Percentiles rank a stretch among this genome's conserved stretches.
Evolutionary conservation across 1,140 invertebrate species (phyloP).

Genomic region (Atta colombica): DNA sequence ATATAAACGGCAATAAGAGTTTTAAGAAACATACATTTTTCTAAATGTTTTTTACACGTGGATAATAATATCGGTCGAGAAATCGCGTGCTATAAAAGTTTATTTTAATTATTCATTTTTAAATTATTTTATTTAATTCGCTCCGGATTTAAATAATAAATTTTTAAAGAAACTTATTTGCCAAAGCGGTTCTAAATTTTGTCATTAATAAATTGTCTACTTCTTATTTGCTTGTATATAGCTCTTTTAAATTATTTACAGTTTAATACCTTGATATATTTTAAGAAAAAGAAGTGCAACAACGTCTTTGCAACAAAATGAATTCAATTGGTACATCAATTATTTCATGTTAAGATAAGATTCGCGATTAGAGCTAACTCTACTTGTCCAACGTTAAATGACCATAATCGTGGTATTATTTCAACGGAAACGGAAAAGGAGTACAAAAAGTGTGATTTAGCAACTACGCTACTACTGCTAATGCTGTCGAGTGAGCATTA

Average conservation of each 20-base stretch:
- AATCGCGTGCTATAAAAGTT: background rate
- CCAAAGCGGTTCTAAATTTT: background rate
- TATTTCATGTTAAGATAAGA: constrained; percentile 22
- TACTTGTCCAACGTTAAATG: background rate
- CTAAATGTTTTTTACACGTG: constrained; percentile 5
- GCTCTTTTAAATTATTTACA: constrained; percentile 4
- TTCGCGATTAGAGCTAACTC: background rate
- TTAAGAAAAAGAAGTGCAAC: background rate
- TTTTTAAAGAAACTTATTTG: background rate
- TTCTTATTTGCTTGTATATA: constrained; percentile 7
- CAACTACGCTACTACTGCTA: background rate
- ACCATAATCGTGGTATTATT: background rate
- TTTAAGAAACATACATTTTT: constrained; percentile 24
- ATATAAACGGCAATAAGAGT: background rate
- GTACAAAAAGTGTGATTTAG: constrained; percentile 29
- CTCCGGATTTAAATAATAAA: background rate
- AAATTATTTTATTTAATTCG: background rate
- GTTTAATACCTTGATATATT: background rate
- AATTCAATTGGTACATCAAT: background rate
- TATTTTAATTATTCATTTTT: background rate
- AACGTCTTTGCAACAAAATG: background rate
- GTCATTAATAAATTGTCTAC: background rate
- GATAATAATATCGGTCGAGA: background rate
- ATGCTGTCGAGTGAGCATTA: constrained; percentile 46
- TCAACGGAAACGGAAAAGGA: background rate